Base-by-base conservation (phyloP, 2,113 vertebrate species). In the Seriola rivoliana region DNA sequence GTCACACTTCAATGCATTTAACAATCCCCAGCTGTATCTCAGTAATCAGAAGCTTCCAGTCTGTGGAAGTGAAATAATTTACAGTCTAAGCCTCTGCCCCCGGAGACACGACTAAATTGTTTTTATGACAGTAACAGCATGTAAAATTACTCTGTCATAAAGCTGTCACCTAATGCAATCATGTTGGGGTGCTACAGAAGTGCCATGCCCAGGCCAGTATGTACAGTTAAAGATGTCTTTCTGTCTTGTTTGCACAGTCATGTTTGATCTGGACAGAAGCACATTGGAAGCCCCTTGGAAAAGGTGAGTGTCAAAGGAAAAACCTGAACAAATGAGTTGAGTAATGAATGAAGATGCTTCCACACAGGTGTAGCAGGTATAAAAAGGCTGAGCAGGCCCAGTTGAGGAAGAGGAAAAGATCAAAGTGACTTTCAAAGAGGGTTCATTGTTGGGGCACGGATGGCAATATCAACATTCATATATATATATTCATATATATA, bases 81-180 rank as follows among this genome's bases (percentile, higher is more conserved):
- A 75, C 42, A 1, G 36, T 60, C 13, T 59, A 21, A 63, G 58
- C 62, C 46, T 71, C 60, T 36, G 48, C 57, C 62, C 48, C 64
- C n/a, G 32, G 40, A 71, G 50, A 82, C 57, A 25, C 1, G 34
- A 25, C 25, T 52, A 77, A 77, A 88, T 81, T 74, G 59, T 74
- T 75, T 83, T 85, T 71, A 71, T 66, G 55, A 78, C 46, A 75
- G 13, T 21, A 14, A 85, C 82, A 85, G 79, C 70, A 66, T 63
- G 64, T 77, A 79, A 67, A 81, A 89, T 85, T 58, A 71, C 32
- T 75, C 70, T 52, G 48, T 79, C 54, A 34, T 75, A 29, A 78
- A 60, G 21, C 60, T 66, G 77, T 79, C 71, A 79, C 16, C n/a
- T 75, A 66, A 78, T 65, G 58, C 66, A 59, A 32, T 80, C 48